These are phyloP conservation scores for Mythimna pallens DNA, from an alignment of 2,888 invertebrate species.

Conservation along the genomic window DNA sequence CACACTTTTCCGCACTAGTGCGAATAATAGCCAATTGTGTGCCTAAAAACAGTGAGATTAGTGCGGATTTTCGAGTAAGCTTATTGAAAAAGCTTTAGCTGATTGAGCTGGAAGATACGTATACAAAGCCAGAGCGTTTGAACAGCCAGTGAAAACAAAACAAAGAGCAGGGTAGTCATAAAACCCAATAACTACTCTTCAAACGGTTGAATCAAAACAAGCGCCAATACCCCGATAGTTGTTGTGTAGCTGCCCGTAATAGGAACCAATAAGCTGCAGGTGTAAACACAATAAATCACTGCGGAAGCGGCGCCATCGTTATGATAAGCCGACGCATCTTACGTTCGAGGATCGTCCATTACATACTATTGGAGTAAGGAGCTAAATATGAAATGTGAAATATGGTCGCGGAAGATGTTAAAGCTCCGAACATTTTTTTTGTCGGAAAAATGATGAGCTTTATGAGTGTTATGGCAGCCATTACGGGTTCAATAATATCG, in stretches of 20 bases:
- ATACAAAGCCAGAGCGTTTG: background rate
- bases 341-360: constrained; percentile 55
- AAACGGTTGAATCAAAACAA: constrained; percentile 46
- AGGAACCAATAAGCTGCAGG: constrained; percentile 58
- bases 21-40: too few relatives aligned
- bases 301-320: constrained; percentile 51
- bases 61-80: background rate
- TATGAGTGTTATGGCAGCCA: constrained; percentile 25
- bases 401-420: constrained; percentile 50
- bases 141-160: constrained; percentile 16
- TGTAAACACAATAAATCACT: constrained; percentile 63
- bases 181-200: constrained; percentile 44
- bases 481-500: constrained; percentile 31
- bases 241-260: constrained; percentile 42
- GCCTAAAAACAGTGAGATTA: too few relatives aligned
- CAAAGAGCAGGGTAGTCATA: constrained; percentile 20
- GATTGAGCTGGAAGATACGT: background rate
- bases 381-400: constrained; percentile 62
- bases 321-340: constrained; percentile 64
- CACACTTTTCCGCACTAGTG: too few relatives aligned
- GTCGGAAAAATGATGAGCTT: constrained; percentile 35
- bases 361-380: constrained; percentile 50
- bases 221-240: constrained; percentile 45
- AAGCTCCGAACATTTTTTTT: constrained; percentile 47
- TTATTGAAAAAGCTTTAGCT: background rate